These are phyloP conservation scores for Drosophila macrospina DNA, from an alignment of 2,888 invertebrate genomes.

Conservation along the genomic window DNA sequence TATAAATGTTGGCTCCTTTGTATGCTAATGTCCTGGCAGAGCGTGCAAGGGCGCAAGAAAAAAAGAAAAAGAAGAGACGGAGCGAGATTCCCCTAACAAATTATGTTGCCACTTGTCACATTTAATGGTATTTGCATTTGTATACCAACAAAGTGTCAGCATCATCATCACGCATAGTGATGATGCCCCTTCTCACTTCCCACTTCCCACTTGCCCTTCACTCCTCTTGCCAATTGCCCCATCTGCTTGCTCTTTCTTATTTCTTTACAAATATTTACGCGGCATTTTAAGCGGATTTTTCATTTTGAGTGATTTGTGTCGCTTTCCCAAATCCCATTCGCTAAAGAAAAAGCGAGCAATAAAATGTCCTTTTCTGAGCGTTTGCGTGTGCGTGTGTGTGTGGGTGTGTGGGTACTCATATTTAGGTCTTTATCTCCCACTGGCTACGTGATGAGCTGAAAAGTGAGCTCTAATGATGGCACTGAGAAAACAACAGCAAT, in stretches of 20 bases:
- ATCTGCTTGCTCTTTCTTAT: conserved; percentile 51
- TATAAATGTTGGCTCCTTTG: conserved; percentile 70
- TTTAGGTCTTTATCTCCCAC: conserved; percentile 39
- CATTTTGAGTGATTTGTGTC: conserved; percentile 80
- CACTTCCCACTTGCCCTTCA: background rate
- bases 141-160: conserved; percentile 76
- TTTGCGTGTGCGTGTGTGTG: conserved; percentile 4
- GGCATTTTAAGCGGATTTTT: conserved; percentile 79
- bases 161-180: conserved; percentile 69
- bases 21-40: conserved; percentile 76
- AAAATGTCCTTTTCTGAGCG: conserved; percentile 42
- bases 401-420: conserved; percentile 14
- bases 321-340: conserved; percentile 67
- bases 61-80: conserved; percentile 22
- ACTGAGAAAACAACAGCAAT: conserved; percentile 18
- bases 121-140: conserved; percentile 83
- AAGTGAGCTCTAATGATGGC: conserved; percentile 81
- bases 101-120: conserved; percentile 83
- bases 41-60: conserved; percentile 6
- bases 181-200: conserved; percentile 13
- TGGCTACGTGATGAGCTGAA: conserved; percentile 74
- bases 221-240: conserved; percentile 7
- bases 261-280: conserved; percentile 79
- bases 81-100: conserved; percentile 71
- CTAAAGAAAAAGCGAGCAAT: conserved; percentile 46